These are phyloP conservation scores for Oncorhynchus gorbuscha DNA, from an alignment of 2,113 vertebrate genomes.

Conservation along the genomic window DNA sequence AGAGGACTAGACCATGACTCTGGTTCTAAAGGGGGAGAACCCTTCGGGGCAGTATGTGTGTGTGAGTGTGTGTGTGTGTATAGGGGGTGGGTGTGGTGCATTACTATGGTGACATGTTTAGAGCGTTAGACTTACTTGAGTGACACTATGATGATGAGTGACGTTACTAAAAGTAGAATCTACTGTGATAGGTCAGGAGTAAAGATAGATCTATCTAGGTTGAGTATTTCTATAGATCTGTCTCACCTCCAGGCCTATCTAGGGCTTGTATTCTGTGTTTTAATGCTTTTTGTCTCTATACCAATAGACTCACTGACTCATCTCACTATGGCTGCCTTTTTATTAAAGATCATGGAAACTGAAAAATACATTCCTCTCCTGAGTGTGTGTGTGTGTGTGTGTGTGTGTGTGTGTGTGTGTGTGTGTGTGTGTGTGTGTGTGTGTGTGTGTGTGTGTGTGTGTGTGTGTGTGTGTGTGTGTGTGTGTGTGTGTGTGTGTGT, in stretches of 20 bases:
- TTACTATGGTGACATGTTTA: slow-evolving; percentile 50
- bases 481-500: background rate
- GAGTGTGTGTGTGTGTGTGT: background rate
- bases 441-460: background rate
- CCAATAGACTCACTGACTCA: slow-evolving; percentile 74
- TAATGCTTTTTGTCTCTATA: slow-evolving; percentile 67
- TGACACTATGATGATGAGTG: slow-evolving; percentile 33
- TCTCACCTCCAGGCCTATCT: slow-evolving; percentile 64
- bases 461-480: too few species aligned
- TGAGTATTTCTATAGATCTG: slow-evolving; percentile 61
- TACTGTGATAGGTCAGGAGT: slow-evolving; percentile 62
- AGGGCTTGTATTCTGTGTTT: slow-evolving; percentile 70
- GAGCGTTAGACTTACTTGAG: slow-evolving; percentile 70
- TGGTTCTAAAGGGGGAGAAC: background rate
- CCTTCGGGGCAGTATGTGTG: background rate
- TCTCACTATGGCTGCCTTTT: slow-evolving; percentile 77
- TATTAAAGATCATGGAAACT: slow-evolving; percentile 76
- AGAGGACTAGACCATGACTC: background rate
- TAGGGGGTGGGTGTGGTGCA: slow-evolving; percentile 17
- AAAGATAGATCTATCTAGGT: slow-evolving; percentile 63
- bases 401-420: too few species aligned
- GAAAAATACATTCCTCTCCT: background rate
- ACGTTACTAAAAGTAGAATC: slow-evolving; percentile 62
- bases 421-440: background rate
- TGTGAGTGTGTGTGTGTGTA: background rate